Evolutionary conservation across 64 coral and sea anemone genomes (phyloP).

Genomic region (Actinia equina): DNA sequence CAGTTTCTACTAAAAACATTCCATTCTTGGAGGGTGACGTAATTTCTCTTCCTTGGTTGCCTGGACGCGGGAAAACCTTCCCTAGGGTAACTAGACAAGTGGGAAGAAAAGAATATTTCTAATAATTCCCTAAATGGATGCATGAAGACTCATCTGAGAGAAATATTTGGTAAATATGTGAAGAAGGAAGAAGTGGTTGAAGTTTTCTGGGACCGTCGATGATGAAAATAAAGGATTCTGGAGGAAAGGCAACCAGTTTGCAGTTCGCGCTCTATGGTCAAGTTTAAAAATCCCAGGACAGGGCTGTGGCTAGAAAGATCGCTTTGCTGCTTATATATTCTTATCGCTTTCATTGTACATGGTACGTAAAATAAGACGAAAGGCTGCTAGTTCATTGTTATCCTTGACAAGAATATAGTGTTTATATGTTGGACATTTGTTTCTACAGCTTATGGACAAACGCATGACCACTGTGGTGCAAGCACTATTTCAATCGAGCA

Average conservation of each 20-base stretch:
- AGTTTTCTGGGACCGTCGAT: background rate
- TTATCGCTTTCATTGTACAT: background rate
- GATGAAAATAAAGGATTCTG: conserved; percentile 1
- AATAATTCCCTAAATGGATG: background rate
- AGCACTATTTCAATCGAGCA: background rate
- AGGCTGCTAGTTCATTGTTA: background rate
- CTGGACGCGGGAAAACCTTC: conserved; percentile 1
- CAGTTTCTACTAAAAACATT: background rate
- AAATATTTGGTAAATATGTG: background rate
- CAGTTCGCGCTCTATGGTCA: conserved; percentile 3
- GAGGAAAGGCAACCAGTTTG: conserved; percentile 6
- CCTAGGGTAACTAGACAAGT: background rate
- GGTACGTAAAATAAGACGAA: background rate
- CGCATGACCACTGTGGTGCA: background rate
- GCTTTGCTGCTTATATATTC: background rate
- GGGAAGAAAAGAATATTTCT: background rate
- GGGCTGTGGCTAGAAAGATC: background rate
- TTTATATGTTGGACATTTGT: background rate
- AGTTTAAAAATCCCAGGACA: background rate
- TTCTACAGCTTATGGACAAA: background rate
- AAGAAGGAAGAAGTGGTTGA: background rate
- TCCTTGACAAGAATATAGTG: background rate
- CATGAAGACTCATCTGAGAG: background rate
- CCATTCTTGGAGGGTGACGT: background rate
- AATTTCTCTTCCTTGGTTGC: background rate